Percentiles rank a stretch among this genome's conserved stretches.
phyloP scores from a whole-genome alignment of 2,113 vertebrate genomes.

The Callipepla californica region DNA sequence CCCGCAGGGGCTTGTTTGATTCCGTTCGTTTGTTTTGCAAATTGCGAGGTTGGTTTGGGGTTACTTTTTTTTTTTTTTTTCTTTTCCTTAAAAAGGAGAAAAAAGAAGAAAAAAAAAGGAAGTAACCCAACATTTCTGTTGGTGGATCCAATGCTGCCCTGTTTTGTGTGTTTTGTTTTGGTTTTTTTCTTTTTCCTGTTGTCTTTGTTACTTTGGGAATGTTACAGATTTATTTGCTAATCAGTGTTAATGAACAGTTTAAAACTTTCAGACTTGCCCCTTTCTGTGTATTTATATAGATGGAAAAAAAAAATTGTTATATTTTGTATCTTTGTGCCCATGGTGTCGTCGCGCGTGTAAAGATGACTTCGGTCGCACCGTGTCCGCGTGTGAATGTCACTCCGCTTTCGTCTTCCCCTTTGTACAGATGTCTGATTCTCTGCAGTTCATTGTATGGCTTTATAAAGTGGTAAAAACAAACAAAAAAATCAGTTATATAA shows the following conservation, averaged over 20 bases:
- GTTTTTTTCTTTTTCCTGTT: background rate
- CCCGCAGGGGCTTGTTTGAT: slow-evolving; percentile 70
- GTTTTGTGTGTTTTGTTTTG: background rate
- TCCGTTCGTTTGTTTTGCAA: slow-evolving; percentile 69
- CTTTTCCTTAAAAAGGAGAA: background rate
- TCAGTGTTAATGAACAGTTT: slow-evolving; percentile 71
- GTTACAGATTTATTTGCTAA: slow-evolving; percentile 62
- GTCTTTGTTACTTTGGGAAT: slow-evolving; percentile 41
- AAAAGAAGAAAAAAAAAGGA: slow-evolving; percentile 10
- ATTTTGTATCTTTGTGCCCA: slow-evolving; percentile 83
- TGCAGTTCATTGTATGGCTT: slow-evolving; percentile 93
- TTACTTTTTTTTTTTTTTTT: background rate
- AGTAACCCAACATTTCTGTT: slow-evolving; percentile 39
- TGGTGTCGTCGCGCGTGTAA: slow-evolving; percentile 70
- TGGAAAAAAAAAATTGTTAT: slow-evolving; percentile 80
- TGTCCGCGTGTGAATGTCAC: slow-evolving; percentile 83
- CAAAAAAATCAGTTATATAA: slow-evolving; percentile 75
- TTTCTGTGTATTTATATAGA: slow-evolving; percentile 85
- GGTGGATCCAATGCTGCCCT: background rate
- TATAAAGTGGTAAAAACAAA: slow-evolving; percentile 88
- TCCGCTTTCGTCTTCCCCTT: slow-evolving; percentile 65
- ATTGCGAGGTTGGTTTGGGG: slow-evolving; percentile 56
- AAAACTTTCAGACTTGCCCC: slow-evolving; percentile 32
- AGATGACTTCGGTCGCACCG: slow-evolving; percentile 54
- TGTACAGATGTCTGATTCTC: slow-evolving; percentile 88